Evolutionary conservation across 92 coral and sea anemone species (phyloP).

Genomic region (Phenganax subtilis): DNA sequence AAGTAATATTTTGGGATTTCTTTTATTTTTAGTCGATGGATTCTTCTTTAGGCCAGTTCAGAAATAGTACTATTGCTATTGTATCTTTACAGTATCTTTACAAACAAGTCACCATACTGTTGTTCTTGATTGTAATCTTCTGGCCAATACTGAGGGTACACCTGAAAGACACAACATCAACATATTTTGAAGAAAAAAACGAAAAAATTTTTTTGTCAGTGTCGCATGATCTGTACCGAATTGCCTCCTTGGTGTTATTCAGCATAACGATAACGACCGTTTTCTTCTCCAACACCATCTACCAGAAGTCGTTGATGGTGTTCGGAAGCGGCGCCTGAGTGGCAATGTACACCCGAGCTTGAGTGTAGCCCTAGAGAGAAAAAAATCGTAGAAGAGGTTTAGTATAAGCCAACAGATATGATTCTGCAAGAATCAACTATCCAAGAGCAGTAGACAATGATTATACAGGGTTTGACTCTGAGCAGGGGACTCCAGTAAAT

Average conservation of each 20-base stretch:
- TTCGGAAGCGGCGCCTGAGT: constrained; percentile 85
- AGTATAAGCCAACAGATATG: too few relatives aligned
- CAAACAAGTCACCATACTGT: constrained; percentile 23
- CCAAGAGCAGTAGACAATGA: neutral
- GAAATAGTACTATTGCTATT: too few relatives aligned
- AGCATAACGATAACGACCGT: constrained; percentile 76
- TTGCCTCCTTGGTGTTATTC: constrained; percentile 76
- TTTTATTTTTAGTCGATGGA: too few relatives aligned
- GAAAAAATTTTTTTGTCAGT: neutral
- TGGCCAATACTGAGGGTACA: constrained; percentile 29
- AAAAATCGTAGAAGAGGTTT: neutral
- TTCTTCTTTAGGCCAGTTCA: too few relatives aligned
- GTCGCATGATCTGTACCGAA: constrained; percentile 43
- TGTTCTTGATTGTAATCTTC: constrained; percentile 4
- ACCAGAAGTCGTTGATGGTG: constrained; percentile 93
- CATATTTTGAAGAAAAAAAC: neutral
- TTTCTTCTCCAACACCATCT: constrained; percentile 83
- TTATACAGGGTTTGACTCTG: neutral
- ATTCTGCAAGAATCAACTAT: too few relatives aligned
- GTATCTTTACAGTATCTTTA: constrained; percentile 26
- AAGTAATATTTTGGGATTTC: too few relatives aligned
- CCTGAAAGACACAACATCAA: neutral
- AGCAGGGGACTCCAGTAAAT: neutral
- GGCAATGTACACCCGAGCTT: constrained; percentile 77
- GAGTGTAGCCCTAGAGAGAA: constrained; percentile 71